These are phyloP conservation scores for Epistrophe grossulariae DNA, from an alignment of 2,888 invertebrate genomes.

Conservation along the genomic window DNA sequence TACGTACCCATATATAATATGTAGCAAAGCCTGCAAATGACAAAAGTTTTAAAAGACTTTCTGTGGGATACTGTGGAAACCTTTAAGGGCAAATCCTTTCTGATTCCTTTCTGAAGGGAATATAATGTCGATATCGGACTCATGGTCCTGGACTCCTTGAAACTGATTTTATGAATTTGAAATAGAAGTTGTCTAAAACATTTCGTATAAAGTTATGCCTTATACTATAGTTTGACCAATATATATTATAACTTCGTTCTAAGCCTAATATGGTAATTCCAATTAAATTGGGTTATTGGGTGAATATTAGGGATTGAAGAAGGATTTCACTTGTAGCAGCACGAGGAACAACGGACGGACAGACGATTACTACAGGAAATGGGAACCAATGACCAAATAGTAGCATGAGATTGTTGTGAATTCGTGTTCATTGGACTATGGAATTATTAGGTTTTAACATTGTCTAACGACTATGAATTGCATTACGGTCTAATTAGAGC, in stretches of 20 bases:
- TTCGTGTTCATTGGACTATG: conserved; percentile 36
- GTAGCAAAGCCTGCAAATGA: conserved; percentile 16
- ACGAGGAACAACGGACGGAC: too few relatives aligned
- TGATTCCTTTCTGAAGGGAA: too few relatives aligned
- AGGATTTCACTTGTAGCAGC: conserved; percentile 17
- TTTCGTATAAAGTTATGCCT: background rate
- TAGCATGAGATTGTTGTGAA: conserved; percentile 25
- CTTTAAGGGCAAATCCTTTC: conserved; percentile 18
- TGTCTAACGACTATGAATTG: conserved; percentile 6
- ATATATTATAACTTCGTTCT: background rate
- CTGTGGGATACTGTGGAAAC: conserved; percentile 1
- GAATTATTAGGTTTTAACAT: conserved; percentile 31
- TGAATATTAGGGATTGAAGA: conserved; percentile 21
- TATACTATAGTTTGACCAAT: conserved; percentile 6
- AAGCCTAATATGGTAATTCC: conserved; percentile 33
- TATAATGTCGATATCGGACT: background rate
- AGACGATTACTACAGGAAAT: conserved; percentile 9
- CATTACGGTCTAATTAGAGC: conserved; percentile 25
- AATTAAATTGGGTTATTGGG: conserved; percentile 39
- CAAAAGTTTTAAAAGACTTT: conserved; percentile 19
- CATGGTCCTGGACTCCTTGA: background rate
- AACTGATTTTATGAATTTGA: conserved; percentile 7
- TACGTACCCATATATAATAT: background rate
- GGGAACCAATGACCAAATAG: conserved; percentile 13
- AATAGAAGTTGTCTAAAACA: conserved; percentile 1